phyloP scores from a whole-genome alignment of 2,888 invertebrate genomes.

The Eupeodes latifasciatus region DNA sequence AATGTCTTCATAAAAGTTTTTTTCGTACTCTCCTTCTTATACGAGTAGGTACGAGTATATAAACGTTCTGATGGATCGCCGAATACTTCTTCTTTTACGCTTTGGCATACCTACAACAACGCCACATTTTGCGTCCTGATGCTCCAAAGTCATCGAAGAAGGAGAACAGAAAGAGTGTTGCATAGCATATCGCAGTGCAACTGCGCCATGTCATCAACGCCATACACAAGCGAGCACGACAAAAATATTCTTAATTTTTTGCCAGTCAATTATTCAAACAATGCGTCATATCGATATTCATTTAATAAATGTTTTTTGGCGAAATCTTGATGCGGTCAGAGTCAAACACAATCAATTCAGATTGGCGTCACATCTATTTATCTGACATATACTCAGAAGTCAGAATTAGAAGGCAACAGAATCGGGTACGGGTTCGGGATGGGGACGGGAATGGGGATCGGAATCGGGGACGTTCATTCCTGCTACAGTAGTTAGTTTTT shows the following conservation, averaged over 20 bases:
- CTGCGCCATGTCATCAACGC: slow-evolving; percentile 75
- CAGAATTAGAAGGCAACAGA: slow-evolving; percentile 37
- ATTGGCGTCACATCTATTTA: slow-evolving; percentile 73
- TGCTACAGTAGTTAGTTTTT: slow-evolving; percentile 50
- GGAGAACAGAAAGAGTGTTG: slow-evolving; percentile 52
- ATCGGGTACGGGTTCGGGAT: slow-evolving; percentile 27
- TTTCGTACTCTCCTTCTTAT: slow-evolving; percentile 30
- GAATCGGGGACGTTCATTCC: slow-evolving; percentile 27
- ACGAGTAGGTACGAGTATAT: neutral
- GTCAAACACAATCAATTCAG: slow-evolving; percentile 69
- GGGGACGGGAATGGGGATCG: neutral
- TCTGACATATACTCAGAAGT: neutral
- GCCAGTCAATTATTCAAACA: slow-evolving; percentile 79
- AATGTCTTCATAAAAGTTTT: slow-evolving; percentile 73
- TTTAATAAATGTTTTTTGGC: slow-evolving; percentile 81
- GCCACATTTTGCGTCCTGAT: slow-evolving; percentile 19
- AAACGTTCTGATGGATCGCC: slow-evolving; percentile 70
- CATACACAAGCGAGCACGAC: slow-evolving; percentile 55
- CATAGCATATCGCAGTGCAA: slow-evolving; percentile 63
- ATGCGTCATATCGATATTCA: slow-evolving; percentile 84
- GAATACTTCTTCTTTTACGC: slow-evolving; percentile 72
- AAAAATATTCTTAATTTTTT: slow-evolving; percentile 74
- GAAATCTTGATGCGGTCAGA: slow-evolving; percentile 40
- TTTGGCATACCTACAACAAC: slow-evolving; percentile 59
- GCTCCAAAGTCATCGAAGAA: neutral